Percentiles rank a stretch among this genome's conserved stretches.
phyloP scores from a whole-genome alignment of 2,888 invertebrate species.

The Pyrrhia umbra region DNA sequence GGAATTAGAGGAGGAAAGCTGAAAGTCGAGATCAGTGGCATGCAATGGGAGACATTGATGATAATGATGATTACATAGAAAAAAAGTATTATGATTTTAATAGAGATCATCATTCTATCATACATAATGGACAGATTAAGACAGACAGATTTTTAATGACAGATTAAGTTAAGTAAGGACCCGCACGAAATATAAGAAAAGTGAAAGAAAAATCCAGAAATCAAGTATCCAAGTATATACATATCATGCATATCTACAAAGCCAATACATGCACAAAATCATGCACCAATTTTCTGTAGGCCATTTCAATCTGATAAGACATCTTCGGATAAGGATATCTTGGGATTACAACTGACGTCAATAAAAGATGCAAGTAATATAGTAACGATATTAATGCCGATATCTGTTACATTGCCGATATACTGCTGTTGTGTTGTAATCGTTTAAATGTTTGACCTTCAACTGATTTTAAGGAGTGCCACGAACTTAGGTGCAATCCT shows the following conservation, averaged over 20 bases:
- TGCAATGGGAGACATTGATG: too few relatives aligned
- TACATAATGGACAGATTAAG: too few relatives aligned
- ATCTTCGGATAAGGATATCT: conserved; percentile 11
- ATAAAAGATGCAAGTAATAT: conserved; percentile 24
- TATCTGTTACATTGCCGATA: conserved; percentile 15
- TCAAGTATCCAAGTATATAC: not conserved
- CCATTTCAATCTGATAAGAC: conserved; percentile 15
- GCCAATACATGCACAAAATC: not conserved
- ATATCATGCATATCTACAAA: not conserved
- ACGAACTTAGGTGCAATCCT: not conserved
- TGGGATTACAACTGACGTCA: conserved; percentile 21
- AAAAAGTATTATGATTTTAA: too few relatives aligned
- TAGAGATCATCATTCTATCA: too few relatives aligned
- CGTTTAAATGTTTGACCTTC: conserved; percentile 4
- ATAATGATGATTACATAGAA: too few relatives aligned
- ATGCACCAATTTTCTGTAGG: conserved; percentile 3
- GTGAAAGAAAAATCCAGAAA: not conserved
- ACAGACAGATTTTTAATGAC: too few relatives aligned
- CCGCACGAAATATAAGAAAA: too few relatives aligned
- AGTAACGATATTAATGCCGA: conserved; percentile 5
- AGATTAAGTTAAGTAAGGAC: too few relatives aligned
- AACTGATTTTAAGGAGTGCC: conserved; percentile 20
- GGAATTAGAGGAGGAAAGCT: too few relatives aligned
- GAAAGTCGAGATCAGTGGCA: too few relatives aligned
- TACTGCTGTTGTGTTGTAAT: conserved; percentile 10